Percentiles rank a stretch among this genome's conserved stretches.
Conservation (phyloP, 2,888 invertebrate species). For the Dasypolia templi region DNA sequence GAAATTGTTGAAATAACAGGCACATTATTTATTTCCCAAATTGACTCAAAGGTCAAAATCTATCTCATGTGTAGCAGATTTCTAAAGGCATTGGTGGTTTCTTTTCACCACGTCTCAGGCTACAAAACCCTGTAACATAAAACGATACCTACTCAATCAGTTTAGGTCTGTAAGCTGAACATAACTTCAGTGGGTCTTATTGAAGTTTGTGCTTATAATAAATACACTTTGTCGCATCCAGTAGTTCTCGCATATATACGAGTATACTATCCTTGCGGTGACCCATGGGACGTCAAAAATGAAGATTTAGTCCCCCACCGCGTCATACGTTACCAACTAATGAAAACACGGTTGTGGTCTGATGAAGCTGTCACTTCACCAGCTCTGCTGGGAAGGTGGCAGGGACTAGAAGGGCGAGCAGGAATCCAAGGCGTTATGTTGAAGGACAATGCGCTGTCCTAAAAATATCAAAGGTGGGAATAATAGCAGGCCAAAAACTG, state of each 20-base stretch:
- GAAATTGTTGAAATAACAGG: not conserved
- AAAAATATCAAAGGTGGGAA: not conserved
- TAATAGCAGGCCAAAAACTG: not conserved
- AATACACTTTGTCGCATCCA: conserved; percentile 69
- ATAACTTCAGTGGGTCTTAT: not conserved
- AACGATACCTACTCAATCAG: not conserved
- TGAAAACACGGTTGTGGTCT: conserved; percentile 86
- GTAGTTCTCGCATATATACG: conserved; percentile 52
- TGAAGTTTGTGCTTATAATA: not conserved
- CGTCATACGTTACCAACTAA: conserved; percentile 89
- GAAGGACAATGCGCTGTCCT: not conserved
- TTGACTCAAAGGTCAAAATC: not conserved
- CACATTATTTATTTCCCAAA: not conserved
- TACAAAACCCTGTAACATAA: not conserved
- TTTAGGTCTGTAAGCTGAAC: not conserved
- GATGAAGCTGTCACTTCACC: conserved; percentile 81
- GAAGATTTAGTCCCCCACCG: conserved; percentile 90
- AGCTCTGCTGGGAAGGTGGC: conserved; percentile 25
- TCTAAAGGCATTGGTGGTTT: not conserved
- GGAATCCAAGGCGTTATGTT: not conserved
- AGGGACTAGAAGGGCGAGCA: conserved; percentile 27
- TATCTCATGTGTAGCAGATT: not conserved
- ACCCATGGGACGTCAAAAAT: conserved; percentile 90
- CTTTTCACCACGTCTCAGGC: not conserved
- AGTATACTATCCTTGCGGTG: conserved; percentile 60